Evolutionary conservation across 2,797 vertebrate species (phyloP), one percentile per base, ranked within the genome.

Genomic region (Siniperca scherzeri): DNA sequence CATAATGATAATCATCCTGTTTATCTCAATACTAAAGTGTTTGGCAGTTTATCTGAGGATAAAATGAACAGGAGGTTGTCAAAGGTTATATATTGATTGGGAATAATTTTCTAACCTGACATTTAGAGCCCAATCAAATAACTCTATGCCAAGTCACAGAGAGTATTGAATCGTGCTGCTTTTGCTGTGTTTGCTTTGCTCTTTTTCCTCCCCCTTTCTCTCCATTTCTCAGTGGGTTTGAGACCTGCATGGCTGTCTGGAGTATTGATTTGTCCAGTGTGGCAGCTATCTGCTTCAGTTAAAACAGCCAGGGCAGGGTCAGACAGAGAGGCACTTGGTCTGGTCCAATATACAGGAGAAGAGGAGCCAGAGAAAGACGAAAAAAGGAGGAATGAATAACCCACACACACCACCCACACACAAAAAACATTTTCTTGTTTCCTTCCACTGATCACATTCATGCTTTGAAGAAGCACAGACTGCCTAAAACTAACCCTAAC

Each of bases 1-100:
- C 27, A 27, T 27, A 27, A 27, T 27, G 27, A 27, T 27, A 40
- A 67, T 57, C n/a, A 70, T 38, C 30, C 52, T 61, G 59, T 67
- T 61, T 33, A 33, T 75, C n/a, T 65, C 6, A 4, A 4, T 1
- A 10, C 8, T 33, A 6, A 56, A 77, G 11, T 33, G 14, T 42
- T 48, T 22, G 27, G 30, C 5, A 56, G 22, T 52, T 77, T 36
- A 48, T 14, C 42, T 27, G 17, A 50, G 53, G 33, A 73, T 25
- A 21, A 68, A 69, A 21, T 13, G 2, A 70, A 52, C 19, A 57
- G 42, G 40, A 46, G 42, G 50, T 46, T 59, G 14, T 66, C 56
- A 46, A n/a, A 59, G 50, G 46, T 70, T 70, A 30, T 53, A 33
- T 62, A 80, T 56, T 68, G 66, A 80, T 74, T 53, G 2, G 25